Evolutionary conservation across 2,888 invertebrate species (phyloP).

Genomic region (Stomorhina lunata): DNA sequence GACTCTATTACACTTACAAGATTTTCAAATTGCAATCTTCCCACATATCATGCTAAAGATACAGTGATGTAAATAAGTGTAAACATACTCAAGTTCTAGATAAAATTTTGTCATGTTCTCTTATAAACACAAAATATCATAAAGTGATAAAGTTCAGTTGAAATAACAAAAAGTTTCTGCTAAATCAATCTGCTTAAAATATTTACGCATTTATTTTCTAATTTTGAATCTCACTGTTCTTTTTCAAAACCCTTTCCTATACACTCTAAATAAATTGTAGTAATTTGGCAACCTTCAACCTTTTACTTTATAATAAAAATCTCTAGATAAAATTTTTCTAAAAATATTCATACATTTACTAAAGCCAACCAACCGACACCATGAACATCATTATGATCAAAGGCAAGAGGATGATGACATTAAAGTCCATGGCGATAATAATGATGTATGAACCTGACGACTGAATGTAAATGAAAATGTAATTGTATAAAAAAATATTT

Average conservation of each 20-base stretch:
- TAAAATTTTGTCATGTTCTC: no score
- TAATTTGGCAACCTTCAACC: conserved; percentile 70
- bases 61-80: not conserved
- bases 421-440: conserved; percentile 3
- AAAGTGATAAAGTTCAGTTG: no score
- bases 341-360: conserved; percentile 19
- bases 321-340: conserved; percentile 37
- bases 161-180: no score
- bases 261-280: conserved; percentile 48
- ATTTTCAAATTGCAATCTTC: not conserved
- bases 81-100: not conserved
- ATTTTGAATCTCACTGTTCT: not conserved
- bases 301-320: conserved; percentile 44
- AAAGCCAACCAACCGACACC: not conserved
- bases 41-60: no score
- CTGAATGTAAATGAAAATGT: conserved; percentile 23
- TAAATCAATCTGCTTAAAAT: no score
- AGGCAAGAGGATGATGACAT: not conserved
- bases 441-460: not conserved
- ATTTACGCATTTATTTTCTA: no score
- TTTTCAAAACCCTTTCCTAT: not conserved
- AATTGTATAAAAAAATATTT: conserved; percentile 36
- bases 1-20: conserved; percentile 40
- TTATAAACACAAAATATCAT: no score
- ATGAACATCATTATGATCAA: not conserved